Evolutionary conservation across 2,113 vertebrate genomes (phyloP), one percentile per base, ranked within the genome.

Genomic region (Trogon surrucura): DNA sequence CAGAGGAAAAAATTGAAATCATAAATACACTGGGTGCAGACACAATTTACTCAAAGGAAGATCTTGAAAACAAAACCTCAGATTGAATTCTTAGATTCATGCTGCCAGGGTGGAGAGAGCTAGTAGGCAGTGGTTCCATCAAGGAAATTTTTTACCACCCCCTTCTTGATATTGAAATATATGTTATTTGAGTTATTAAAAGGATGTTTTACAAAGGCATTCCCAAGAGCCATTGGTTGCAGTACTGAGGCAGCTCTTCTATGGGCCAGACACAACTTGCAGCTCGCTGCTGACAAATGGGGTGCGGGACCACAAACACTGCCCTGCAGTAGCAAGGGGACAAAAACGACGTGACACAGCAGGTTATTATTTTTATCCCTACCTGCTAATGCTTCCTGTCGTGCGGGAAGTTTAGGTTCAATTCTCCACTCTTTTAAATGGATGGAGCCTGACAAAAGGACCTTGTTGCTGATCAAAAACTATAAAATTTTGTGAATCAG

Each of bases 261-360:
- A 4, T 32, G 34, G 44, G 10, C 26, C 30, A 62, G 47, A 51
- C 18, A 16, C 13, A 45, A 10, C 7, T 7, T 6, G 23, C 44
- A 7, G 3, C n/a, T 62, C 2, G 1, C n/a, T 60, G 50, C 5
- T 0, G 3, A 29, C 23, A 70, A 19, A 30, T 5, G 16, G 20
- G 9, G 10, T 34, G 12, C 34, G 18, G 30, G 41, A 25, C 60
- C 32, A 45, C 25, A 84, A 50, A 66, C 16, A 30, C 13, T n/a
- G 10, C 12, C 19, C 29, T n/a, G 45, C 13, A 62, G 6, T 36
- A 72, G 4, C 15, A 51, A 80, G 20, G 5, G 29, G 18, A 23
- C 45, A 88, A 83, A 84, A 45, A 22, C 5, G 5, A 15, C 73
- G 9, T 13, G 65, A 41, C 14, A 14, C 27, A 8, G 14, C 65